Base-by-base conservation (phyloP, 2,113 vertebrate genomes). In the Amazona guildingii region DNA sequence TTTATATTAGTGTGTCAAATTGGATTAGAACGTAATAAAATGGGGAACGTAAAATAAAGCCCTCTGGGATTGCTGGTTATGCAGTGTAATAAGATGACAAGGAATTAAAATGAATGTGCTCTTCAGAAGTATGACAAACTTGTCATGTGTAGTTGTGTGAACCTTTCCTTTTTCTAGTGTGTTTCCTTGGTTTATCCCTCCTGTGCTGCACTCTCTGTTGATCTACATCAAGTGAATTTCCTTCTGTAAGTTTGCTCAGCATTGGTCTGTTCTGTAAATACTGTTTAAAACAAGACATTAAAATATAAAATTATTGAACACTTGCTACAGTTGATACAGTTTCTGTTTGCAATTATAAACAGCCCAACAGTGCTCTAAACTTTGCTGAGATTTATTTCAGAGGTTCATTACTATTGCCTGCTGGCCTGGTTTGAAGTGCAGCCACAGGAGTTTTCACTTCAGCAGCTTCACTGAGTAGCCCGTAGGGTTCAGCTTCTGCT, bases 1-100 rank as follows among this genome's bases (percentile, higher is more conserved):
- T 91, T 92, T 86, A 35, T 72, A 84, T 37, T 83, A 61, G 64
- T 72, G 43, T 75, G 62, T 81, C 79, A 88, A 90, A 86, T 67
- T 92, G 76, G 80, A 94, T 92, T 93, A 93, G 43, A 86, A 78
- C 31, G 48, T 28, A 93, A 81, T 78, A 90, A 90, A 94, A 94
- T 25, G 48, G 55, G 74, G 73, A 84, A 54, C 35, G 54, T 70
- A 79, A 95, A 89, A 80, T 54, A 90, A 90, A 81, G 69, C 61
- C 83, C 83, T 86, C 77, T 73, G 80, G 66, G 86, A 84, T 86
- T 0, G 0, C 73, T 81, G 69, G 46, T 70, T 92, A 61, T 69
- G 41, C 59, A 72, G 48, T 16, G 18, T 37, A 81, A 21, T 77
- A 76, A 69, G 49, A 73, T 29, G 49, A 83, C 37, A 10, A 86